Base-by-base conservation (phyloP, 2,797 vertebrate species). In the Denticeps clupeoides region DNA sequence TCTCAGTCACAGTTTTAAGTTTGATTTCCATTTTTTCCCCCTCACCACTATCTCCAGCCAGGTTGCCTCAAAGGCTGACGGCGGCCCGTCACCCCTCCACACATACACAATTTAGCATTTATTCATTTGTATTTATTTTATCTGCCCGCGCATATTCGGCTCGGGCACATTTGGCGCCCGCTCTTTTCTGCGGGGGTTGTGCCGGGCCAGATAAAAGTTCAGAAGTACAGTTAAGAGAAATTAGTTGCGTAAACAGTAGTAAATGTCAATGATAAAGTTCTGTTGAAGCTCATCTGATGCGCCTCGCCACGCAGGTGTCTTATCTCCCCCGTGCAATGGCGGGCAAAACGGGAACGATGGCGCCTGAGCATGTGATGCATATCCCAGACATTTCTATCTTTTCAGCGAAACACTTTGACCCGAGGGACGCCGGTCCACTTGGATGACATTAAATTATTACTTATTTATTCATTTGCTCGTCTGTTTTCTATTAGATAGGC, bases 261-360 rank as follows among this genome's bases (percentile, higher is more conserved):
- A 85, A 84, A 84, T 85, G 81, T 84, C 80, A 84, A 71, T 75
- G 77, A 82, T 84, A 82, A 84, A 82, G 74, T 84, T 84, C 80
- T 79, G 78, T 82, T 71, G 78, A 71, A 77, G 81, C 80, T 78
- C 79, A 82, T 82, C 83, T 82, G 80, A 80, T 80, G 79, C 78
- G 71, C 67, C 21, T 42, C 58, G 65, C 71, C 58, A 71, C 60
- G 60, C 79, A 82, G 77, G 78, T 78, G 78, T 78, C 77, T 82
- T 84, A 85, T 85, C 82, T 82, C 48, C 58, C 58, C 62, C 67
- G 68, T 70, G 77, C 82, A 82, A 84, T 75, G 79, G 74, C 77
- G 72, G 71, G 70, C 73, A 81, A 82, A 82, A 82, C 82, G 75
- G 76, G 82, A 83, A 85, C 82, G 72, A 80, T 78, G 81, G 73